Evolutionary conservation across 2,888 invertebrate genomes (phyloP).

Genomic region (Bedellia somnulentella): DNA sequence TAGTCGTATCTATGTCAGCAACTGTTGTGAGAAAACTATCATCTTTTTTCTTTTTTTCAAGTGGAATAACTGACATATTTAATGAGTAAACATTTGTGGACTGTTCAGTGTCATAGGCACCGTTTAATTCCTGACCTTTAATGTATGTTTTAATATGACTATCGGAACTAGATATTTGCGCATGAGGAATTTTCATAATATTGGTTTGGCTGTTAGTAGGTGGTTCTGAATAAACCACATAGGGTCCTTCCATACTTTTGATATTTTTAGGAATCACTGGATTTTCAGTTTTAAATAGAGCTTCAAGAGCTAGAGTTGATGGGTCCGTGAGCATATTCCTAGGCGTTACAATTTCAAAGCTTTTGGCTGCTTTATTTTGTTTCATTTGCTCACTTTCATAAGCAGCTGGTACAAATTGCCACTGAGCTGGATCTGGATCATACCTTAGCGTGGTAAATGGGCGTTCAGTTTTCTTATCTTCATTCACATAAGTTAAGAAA

Average conservation of each 20-base stretch:
- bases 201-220: constrained; percentile 31
- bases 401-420: constrained; percentile 54
- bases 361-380: constrained; percentile 23
- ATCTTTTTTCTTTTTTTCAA: no score
- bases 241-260: constrained; percentile 23
- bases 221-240: constrained; percentile 48
- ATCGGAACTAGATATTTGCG: constrained; percentile 21
- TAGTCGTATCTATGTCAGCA: constrained; percentile 10
- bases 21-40: no score
- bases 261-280: constrained; percentile 25
- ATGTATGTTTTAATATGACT: constrained; percentile 36
- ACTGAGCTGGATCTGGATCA: constrained; percentile 20
- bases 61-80: neutral
- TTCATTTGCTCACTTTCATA: constrained; percentile 37
- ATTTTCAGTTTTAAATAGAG: constrained; percentile 63
- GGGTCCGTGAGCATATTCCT: constrained; percentile 49
- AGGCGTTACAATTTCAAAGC: constrained; percentile 38
- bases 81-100: constrained; percentile 2
- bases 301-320: constrained; percentile 69
- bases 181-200: constrained; percentile 28
- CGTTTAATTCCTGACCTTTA: constrained; percentile 40
- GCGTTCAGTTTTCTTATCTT: constrained; percentile 29
- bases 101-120: constrained; percentile 23
- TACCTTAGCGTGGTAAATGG: constrained; percentile 7
- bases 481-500: constrained; percentile 38